Percentiles rank a stretch among this genome's conserved stretches.
Evolutionary conservation across 1,140 invertebrate species (phyloP).

Genomic region (Bombus waltoni): DNA sequence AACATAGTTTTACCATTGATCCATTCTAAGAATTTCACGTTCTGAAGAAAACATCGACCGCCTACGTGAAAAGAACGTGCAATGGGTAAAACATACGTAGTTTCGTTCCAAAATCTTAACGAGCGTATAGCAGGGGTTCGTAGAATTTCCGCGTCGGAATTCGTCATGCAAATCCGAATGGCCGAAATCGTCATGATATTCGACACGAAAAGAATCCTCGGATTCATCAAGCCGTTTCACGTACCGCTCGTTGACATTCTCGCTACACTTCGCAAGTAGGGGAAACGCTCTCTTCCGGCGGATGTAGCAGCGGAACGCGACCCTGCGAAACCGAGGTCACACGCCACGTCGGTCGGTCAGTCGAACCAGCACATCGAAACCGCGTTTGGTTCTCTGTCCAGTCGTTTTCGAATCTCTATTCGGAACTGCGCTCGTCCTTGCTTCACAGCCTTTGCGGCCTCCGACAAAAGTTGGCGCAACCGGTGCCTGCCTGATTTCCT

Average conservation of each 20-base stretch:
- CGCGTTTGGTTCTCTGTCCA: not conserved
- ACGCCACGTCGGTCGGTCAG: constrained; percentile 17
- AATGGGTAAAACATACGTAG: too few species aligned
- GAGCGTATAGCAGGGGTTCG: not conserved
- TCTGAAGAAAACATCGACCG: not conserved
- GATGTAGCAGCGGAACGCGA: constrained; percentile 36
- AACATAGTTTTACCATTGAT: not conserved
- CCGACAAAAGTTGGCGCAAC: not conserved
- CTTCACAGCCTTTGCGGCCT: not conserved
- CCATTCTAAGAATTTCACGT: not conserved
- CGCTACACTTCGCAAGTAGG: constrained; percentile 9
- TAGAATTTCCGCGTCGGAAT: not conserved
- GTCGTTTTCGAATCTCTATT: not conserved
- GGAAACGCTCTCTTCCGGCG: constrained; percentile 20
- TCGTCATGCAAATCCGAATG: not conserved
- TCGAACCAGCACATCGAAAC: not conserved
- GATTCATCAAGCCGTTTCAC: not conserved
- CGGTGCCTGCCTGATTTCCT: not conserved
- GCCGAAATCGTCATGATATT: too few species aligned
- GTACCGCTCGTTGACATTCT: constrained; percentile 11
- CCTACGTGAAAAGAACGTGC: too few species aligned
- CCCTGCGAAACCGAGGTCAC: constrained; percentile 22
- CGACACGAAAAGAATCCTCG: not conserved
- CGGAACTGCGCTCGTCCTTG: not conserved
- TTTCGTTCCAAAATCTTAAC: not conserved